A percentile compares a stretch with the other conserved stretches of the same genome.
These are phyloP conservation scores for Prosopocoilus inquinatus DNA, from an alignment of 2,888 invertebrate genomes.

Conservation along the genomic window DNA sequence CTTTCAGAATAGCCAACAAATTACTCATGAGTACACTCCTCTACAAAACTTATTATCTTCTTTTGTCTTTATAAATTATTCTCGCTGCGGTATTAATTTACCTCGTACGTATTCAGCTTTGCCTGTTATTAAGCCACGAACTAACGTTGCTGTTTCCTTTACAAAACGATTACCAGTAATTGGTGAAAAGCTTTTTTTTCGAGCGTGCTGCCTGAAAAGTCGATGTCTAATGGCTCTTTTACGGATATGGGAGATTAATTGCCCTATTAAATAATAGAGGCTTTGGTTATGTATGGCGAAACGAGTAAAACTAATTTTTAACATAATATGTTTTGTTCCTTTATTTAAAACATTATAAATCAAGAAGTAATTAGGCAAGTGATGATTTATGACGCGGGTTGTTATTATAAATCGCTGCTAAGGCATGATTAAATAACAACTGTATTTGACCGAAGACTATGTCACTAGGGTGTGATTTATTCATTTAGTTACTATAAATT, in stretches of 20 bases:
- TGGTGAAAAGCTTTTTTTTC: constrained; percentile 11
- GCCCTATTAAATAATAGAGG: neutral
- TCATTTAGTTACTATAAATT: no score
- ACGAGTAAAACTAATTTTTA: neutral
- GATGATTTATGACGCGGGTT: neutral
- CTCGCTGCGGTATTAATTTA: constrained; percentile 10
- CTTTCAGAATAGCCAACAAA: constrained; percentile 53
- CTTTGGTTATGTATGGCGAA: neutral
- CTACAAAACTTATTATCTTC: constrained; percentile 31
- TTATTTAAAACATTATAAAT: neutral
- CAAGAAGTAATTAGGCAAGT: neutral
- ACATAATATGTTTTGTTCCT: no score
- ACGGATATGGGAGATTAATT: constrained; percentile 9
- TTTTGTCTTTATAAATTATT: constrained; percentile 32
- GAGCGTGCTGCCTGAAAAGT: constrained; percentile 6
- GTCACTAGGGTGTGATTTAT: no score
- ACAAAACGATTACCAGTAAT: constrained; percentile 13
- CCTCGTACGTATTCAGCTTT: constrained; percentile 3
- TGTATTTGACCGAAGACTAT: no score
- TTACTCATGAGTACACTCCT: constrained; percentile 45
- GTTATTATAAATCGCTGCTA: neutral
- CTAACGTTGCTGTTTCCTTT: constrained; percentile 13
- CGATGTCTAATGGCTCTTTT: constrained; percentile 10
- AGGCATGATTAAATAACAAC: no score
- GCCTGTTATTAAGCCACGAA: constrained; percentile 11